phyloP scores from a whole-genome alignment of 2,797 vertebrate species.

The Pangasius larnaudii region DNA sequence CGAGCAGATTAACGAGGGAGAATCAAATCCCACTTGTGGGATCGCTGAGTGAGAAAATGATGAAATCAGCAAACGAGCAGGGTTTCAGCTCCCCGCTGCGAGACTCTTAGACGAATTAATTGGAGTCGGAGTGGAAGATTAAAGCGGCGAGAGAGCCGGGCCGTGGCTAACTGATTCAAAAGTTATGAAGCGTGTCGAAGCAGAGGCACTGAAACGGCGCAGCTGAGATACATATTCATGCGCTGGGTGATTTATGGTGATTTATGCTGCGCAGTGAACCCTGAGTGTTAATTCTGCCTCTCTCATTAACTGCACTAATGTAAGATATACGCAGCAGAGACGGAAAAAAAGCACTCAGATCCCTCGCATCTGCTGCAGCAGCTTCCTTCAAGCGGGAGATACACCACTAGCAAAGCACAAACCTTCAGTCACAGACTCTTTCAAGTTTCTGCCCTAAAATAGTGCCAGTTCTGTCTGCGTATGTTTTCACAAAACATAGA shows the following conservation, averaged over 20 bases:
- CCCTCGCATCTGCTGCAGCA: neutral
- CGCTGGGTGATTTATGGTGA: neutral
- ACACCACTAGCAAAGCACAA: neutral
- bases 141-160: constrained; percentile 68
- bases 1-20: constrained; percentile 25
- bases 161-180: constrained; percentile 69
- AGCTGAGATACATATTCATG: constrained; percentile 48
- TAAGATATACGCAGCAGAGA: neutral
- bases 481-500: neutral
- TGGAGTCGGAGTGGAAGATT: constrained; percentile 72
- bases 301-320: constrained; percentile 10
- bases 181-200: constrained; percentile 68
- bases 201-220: constrained; percentile 69
- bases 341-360: neutral
- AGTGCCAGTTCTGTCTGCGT: neutral
- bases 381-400: neutral
- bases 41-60: constrained; percentile 35
- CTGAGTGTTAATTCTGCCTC: constrained; percentile 10
- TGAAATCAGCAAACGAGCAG: constrained; percentile 62
- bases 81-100: constrained; percentile 63
- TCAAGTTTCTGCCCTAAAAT: neutral
- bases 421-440: neutral
- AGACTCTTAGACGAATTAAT: constrained; percentile 73
- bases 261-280: neutral
- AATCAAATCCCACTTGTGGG: constrained; percentile 29